phyloP scores from a whole-genome alignment of 2,113 vertebrate genomes.

The Myrmecobius fasciatus region DNA sequence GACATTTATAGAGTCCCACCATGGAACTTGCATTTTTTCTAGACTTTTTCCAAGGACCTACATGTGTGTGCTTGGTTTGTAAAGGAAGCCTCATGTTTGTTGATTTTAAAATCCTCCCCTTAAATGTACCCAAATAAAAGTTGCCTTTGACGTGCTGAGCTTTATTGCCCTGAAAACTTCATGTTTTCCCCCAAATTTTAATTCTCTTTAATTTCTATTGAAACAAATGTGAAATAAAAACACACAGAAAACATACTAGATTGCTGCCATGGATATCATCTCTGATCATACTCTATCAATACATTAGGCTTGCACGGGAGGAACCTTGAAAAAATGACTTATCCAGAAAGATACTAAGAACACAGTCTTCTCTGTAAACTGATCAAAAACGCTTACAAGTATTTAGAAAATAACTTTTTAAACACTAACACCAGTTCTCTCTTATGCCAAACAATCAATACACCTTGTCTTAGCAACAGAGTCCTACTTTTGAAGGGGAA shows the following conservation, averaged over 20 bases:
- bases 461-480: background rate
- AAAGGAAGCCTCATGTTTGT: background rate
- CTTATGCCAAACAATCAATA: background rate
- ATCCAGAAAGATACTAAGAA: conserved; percentile 8
- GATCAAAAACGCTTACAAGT: background rate
- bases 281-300: background rate
- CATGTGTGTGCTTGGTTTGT: background rate
- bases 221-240: conserved; percentile 36
- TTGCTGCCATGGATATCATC: conserved; percentile 15
- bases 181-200: background rate
- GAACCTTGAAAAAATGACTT: conserved; percentile 47
- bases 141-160: background rate
- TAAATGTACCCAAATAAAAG: conserved; percentile 38
- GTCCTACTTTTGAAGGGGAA: background rate
- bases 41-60: background rate
- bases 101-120: background rate
- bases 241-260: background rate
- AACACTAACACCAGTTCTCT: background rate
- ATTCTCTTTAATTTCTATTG: conserved; percentile 12
- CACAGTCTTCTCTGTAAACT: conserved; percentile 16
- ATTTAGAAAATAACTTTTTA: conserved; percentile 17
- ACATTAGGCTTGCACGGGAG: conserved; percentile 1
- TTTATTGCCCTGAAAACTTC: background rate
- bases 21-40: background rate
- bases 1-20: conserved; percentile 7